Base-by-base conservation (phyloP, 2,113 vertebrate species). In the Gymnobelideus leadbeateri region DNA sequence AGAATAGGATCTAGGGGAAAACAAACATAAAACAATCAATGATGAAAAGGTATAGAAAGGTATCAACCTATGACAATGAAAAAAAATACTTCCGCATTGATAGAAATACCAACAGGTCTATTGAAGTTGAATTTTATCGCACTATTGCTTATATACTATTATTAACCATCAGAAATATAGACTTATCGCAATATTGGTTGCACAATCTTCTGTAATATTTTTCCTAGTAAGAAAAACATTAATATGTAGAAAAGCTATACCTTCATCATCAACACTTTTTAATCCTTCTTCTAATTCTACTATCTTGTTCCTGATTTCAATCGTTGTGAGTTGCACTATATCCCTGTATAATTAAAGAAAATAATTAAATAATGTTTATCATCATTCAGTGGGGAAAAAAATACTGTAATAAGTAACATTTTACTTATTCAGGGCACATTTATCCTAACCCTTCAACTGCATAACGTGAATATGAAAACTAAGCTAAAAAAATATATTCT, bases 231-330 rank as follows among this genome's bases (percentile, higher is more conserved):
- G 26, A 8, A 95, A 92, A 21, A 50, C 16, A 46, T 96, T 0
- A 95, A 91, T 57, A 97, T 51, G 96, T 4, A 97, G 89, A 96
- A 95, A 14, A 95, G 19, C 23, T 93, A 97, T 98, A 99, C 98
- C 98, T 99, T 98, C 98, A 95, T 98, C 95, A 53, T 98, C 97
- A 97, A 95, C 46, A 92, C 24, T 96, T 43, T 61, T 93, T 93
- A 99, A 96, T 90, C 95, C 98, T 97, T 98, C 97, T 97, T 98
- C 98, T 97, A 99, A 95, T 96, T 98, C 98, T 26, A 51, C 49
- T 91, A 98, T 91, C 84, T 98, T 98, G 19, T 96, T 98, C 95
- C 92, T 98, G 97, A 99, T 95, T 97, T 98, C 98, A 96, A 95
- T 97, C 91, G 98, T 49, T 92, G 98, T 99, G 7, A 94, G 96